Evolutionary conservation across 1,140 invertebrate species (phyloP).

Genomic region (Bicyclus anynana): DNA sequence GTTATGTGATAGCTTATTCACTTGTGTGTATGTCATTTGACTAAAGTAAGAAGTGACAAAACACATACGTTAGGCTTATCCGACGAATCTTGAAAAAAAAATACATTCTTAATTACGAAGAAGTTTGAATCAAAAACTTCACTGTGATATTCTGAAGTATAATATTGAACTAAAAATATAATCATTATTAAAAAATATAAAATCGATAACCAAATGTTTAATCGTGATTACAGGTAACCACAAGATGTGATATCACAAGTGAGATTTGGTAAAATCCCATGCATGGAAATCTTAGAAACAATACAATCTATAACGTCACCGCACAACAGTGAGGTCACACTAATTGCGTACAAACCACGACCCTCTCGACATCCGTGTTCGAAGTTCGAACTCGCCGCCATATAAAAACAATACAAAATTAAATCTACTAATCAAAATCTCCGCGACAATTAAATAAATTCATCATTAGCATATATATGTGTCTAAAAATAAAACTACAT

Average conservation of each 20-base stretch:
- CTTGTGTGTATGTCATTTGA: too few species aligned
- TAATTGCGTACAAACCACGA: conserved; percentile 29
- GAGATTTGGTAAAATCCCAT: conserved; percentile 32
- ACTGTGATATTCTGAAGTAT: too few species aligned
- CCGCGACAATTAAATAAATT: not conserved
- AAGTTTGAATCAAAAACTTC: too few species aligned
- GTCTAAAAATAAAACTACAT: conserved; percentile 30
- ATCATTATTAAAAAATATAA: not conserved
- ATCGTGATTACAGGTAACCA: conserved; percentile 22
- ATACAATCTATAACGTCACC: conserved; percentile 20
- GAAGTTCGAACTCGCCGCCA: conserved; percentile 2
- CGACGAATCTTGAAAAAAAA: too few species aligned
- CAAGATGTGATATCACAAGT: conserved; percentile 1
- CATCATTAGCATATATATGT: conserved; percentile 4
- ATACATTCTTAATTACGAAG: too few species aligned
- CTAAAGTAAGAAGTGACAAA: too few species aligned
- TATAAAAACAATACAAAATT: not conserved
- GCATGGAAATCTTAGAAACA: conserved; percentile 25
- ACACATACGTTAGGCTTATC: too few species aligned
- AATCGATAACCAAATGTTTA: conserved; percentile 2
- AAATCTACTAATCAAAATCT: not conserved
- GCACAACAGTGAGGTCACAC: conserved; percentile 24
- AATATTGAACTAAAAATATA: too few species aligned
- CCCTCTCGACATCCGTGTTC: conserved; percentile 26
- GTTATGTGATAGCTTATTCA: too few species aligned